Evolutionary conservation across 2,113 vertebrate species (phyloP), one percentile per base, ranked within the genome.

Genomic region (Furnarius figulus): DNA sequence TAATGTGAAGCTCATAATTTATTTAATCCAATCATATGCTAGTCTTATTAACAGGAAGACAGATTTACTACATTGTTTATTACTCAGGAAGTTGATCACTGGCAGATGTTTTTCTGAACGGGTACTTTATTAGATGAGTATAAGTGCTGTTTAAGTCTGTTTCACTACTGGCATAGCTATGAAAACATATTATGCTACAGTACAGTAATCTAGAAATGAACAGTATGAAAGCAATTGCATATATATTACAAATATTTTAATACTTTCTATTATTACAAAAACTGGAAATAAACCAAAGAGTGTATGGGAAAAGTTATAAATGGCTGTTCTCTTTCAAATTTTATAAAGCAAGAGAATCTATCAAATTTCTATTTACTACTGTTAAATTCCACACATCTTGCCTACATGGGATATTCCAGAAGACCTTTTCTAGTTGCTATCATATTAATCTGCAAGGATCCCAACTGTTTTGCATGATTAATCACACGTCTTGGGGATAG

Each of bases 61-160:
- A 56, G 28, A 76, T 93, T 91, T 85, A 85, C 23, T 91, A 4
- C 16, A 22, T 79, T 78, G 52, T 49, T 94, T 91, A 16, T 83
- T 85, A 18, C n/a, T 89, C 35, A 55, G 44, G 35, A 67, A 74
- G 73, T 47, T 83, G 46, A 46, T 91, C 53, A 46, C 25, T 58
- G 47, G 15, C 39, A 80, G 46, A 47, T 44, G 22, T 35, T 78
- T 92, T 65, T 73, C 56, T 75, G 65, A 88, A 90, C 53, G 15
- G 2, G 2, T 77, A 6, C 40, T 66, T 90, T 58, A 58, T 66
- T 27, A 77, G 40, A 39, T 68, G 23, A 22, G 15, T 65, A 59
- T 37, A 95, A 73, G 27, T 37, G 23, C 4, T 40, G 8, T 61
- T 84, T 68, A 76, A 49, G 8, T 28, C 14, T 19, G 3, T 49